Conservation (phyloP, 2,888 invertebrate species). For the Drosophila dives region DNA sequence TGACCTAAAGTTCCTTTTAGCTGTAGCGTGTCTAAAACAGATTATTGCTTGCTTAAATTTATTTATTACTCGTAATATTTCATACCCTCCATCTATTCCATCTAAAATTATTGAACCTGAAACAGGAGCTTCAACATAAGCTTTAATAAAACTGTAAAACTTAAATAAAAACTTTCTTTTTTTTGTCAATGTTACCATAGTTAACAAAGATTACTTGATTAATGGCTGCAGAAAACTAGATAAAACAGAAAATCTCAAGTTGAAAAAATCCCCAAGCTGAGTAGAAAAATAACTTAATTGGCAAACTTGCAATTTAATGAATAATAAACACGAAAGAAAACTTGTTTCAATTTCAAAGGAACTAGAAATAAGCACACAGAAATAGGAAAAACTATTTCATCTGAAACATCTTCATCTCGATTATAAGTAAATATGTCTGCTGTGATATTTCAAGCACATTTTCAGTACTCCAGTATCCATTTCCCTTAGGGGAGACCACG, state of each 20-base stretch:
- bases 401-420: neutral
- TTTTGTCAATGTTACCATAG: neutral
- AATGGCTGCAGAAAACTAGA: neutral
- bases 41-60: no score
- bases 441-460: neutral
- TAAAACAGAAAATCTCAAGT: neutral
- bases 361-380: neutral
- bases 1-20: neutral
- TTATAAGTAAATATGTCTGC: neutral
- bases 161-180: accelerated
- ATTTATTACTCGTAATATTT: no score
- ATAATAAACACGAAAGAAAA: neutral
- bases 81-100: no score
- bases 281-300: neutral
- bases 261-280: neutral
- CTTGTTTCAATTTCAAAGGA: neutral
- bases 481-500: constrained; percentile 4
- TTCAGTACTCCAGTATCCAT: constrained; percentile 5
- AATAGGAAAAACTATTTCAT: neutral
- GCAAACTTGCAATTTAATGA: neutral
- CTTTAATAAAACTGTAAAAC: neutral
- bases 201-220: neutral
- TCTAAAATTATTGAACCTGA: no score
- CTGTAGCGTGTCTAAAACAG: neutral
- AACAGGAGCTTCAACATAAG: no score